Percentiles rank a stretch among this genome's conserved stretches.
Evolutionary conservation across 2,888 invertebrate genomes (phyloP).

Genomic region (Yponomeuta plumbellus): DNA sequence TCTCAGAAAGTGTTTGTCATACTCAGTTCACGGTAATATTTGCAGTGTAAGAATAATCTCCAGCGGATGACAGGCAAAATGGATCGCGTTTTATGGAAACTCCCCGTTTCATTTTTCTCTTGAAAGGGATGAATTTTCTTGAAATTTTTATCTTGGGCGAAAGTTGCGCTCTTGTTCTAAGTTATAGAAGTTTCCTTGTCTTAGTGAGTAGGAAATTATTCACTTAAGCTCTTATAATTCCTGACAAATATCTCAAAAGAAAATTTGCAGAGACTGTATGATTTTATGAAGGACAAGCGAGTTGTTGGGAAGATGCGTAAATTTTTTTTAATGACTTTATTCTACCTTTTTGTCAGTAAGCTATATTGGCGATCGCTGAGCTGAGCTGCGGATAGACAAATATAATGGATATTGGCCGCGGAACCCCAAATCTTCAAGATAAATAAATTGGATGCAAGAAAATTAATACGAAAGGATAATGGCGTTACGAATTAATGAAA

Average conservation of each 20-base stretch:
- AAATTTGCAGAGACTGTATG: no score
- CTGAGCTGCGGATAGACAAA: no score
- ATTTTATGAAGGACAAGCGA: no score
- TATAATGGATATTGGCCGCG: no score
- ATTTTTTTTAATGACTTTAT: no score
- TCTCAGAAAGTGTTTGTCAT: background rate
- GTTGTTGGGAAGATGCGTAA: no score
- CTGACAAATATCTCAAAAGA: no score
- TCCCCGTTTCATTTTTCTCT: background rate
- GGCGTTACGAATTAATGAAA: no score
- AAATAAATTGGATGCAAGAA: background rate
- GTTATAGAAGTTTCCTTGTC: background rate
- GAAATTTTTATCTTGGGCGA: background rate
- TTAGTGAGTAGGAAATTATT: background rate
- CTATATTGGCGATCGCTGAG: no score
- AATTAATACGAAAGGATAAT: background rate
- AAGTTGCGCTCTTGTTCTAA: background rate
- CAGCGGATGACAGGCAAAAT: background rate
- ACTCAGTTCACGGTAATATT: background rate
- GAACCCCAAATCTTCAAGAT: no score
- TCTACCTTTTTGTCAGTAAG: no score
- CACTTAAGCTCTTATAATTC: background rate
- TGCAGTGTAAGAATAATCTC: background rate
- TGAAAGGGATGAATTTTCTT: background rate
- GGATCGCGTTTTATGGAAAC: background rate